Evolutionary conservation across 2,888 invertebrate species (phyloP), one percentile per base, ranked within the genome.

Genomic region (Pseudanteris insignis): DNA sequence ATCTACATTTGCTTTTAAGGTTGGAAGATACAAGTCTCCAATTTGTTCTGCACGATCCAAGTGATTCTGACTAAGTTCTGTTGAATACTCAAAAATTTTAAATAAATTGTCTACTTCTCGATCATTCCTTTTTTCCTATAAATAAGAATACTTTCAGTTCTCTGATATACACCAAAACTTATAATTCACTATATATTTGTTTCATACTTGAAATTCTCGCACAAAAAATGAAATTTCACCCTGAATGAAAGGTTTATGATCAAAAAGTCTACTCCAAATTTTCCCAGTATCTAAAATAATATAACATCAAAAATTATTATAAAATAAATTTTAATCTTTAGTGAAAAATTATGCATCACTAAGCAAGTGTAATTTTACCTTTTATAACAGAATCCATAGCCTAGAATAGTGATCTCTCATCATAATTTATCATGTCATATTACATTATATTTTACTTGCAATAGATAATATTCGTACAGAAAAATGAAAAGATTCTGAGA

Each of bases 161-260:
- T 67, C 88, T 88, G 2, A 93, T 79, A 81, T 91, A 89, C 78
- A 86, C 89, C 67, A 88, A 89, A 66, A 94, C 89, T 86, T 94
- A n/a, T n/a, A n/a, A n/a, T n/a, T n/a, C n/a, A n/a, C n/a, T n/a
- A n/a, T n/a, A n/a, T n/a, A n/a, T n/a, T n/a, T n/a, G n/a, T n/a
- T n/a, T n/a, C n/a, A n/a, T 83, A 91, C 92, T 86, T 94, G 93
- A 81, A 94, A 94, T 78, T 94, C 92, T 67, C 88, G 88, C 2
- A 93, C 79, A 81, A 91, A 89, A 78, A 86, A 89, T 67, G 88
- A 89, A 66, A 94, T 89, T 86, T 94, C 94, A 48, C 93, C 92
- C 81, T 88, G 90, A 55, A 94, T 79, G 78, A 94, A 92, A 24
- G 91, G 90, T 64, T 89, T 86, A 74, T 94, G 94, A 81, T 94